These are phyloP conservation scores for Percopsis omiscomaycus DNA, from an alignment of 2,797 vertebrate species.

Conservation along the genomic window DNA sequence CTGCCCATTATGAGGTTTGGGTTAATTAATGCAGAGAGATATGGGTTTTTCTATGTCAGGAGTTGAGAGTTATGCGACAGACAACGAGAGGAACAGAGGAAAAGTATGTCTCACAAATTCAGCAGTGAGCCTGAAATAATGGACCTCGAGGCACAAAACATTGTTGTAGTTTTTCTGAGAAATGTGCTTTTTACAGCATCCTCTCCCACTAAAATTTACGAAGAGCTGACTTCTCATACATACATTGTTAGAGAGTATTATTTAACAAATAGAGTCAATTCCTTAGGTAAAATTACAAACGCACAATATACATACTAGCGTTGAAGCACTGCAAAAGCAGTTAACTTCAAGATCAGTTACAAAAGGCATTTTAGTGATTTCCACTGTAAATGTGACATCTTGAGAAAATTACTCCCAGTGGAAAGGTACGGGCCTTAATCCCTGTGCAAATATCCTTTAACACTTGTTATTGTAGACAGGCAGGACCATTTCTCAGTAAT, in stretches of 20 bases:
- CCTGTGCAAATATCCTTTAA: no score
- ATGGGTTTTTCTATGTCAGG: background rate
- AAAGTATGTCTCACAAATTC: slow-evolving; percentile 32
- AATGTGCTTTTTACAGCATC: slow-evolving; percentile 42
- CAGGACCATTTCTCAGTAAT: no score
- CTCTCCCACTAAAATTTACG: slow-evolving; percentile 20
- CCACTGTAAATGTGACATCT: no score
- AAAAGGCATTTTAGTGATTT: no score
- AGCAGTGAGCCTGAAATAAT: slow-evolving; percentile 34
- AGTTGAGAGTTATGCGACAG: slow-evolving; percentile 27
- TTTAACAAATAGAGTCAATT: slow-evolving; percentile 30
- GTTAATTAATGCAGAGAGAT: slow-evolving; percentile 19
- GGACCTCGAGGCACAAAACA: slow-evolving; percentile 36
- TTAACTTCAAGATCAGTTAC: no score
- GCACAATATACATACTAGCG: no score
- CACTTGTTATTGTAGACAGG: no score
- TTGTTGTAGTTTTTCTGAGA: slow-evolving; percentile 21
- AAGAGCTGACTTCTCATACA: slow-evolving; percentile 39
- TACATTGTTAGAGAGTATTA: slow-evolving; percentile 28
- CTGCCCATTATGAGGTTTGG: slow-evolving; percentile 4
- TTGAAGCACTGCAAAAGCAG: no score
- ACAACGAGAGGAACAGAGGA: slow-evolving; percentile 32
- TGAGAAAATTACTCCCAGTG: no score
- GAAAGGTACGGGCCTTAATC: no score
- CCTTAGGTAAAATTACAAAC: background rate